Conservation (phyloP, 2,797 vertebrate genomes). For the Siniperca obscura region DNA sequence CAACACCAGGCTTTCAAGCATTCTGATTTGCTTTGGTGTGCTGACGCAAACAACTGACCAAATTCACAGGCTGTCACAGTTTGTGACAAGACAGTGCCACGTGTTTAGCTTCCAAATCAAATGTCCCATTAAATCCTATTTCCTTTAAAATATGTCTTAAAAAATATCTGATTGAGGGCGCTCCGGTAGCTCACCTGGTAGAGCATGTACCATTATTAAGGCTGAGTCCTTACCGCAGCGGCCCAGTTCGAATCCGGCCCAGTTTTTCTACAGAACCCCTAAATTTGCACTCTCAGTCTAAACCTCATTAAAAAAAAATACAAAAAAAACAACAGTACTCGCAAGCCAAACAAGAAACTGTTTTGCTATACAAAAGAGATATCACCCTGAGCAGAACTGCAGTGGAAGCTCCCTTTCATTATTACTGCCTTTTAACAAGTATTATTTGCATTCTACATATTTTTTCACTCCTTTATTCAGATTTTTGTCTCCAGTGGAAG, state of each 20-base stretch:
- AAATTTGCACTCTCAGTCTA: neutral
- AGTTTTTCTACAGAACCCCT: neutral
- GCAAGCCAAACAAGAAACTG: conserved; percentile 30
- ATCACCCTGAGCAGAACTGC: conserved; percentile 63
- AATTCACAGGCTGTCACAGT: neutral
- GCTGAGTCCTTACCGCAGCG: too few relatives aligned
- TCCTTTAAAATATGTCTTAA: conserved; percentile 9
- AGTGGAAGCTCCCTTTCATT: conserved; percentile 55
- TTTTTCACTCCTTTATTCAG: neutral
- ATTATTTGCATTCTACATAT: conserved; percentile 24
- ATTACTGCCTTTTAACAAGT: conserved; percentile 34
- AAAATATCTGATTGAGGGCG: neutral
- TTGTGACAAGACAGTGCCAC: conserved; percentile 7
- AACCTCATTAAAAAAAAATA: conserved; percentile 1
- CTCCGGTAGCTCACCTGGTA: too few relatives aligned
- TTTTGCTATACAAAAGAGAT: conserved; percentile 19
- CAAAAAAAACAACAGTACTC: neutral
- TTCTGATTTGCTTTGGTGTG: conserved; percentile 32
- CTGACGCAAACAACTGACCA: conserved; percentile 26
- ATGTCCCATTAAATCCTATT: neutral
- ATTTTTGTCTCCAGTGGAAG: conserved; percentile 9
- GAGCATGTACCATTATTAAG: neutral
- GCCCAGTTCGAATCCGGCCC: too few relatives aligned
- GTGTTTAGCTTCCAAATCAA: conserved; percentile 11
- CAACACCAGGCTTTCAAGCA: conserved; percentile 7